Base-by-base conservation (phyloP, 2,797 vertebrate genomes). In the Catamblyrhynchus diadema region DNA sequence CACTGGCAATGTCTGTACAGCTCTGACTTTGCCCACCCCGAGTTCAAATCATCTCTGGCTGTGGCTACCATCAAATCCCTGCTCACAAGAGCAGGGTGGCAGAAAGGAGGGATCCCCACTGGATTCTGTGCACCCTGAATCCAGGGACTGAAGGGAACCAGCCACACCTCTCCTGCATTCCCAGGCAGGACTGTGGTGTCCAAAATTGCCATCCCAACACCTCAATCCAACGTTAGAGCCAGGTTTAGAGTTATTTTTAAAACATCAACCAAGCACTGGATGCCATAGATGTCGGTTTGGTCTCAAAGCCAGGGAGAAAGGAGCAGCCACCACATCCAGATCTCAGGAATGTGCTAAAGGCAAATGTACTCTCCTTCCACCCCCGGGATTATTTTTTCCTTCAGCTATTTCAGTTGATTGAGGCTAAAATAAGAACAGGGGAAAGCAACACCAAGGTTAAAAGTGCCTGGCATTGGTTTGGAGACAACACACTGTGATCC, bases 371-470 rank as follows among this genome's bases (percentile, higher is more conserved):
- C 65, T 74, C 42, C 80, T 73, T 42, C 60, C 72, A 41, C 30
- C 71, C 42, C 72, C 18, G 1, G 60, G 57, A 60, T 61, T 92
- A 79, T 88, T 92, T 92, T 81, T 67, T 64, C 86, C 73, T 67
- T 64, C 3, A 4, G 77, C 65, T 94, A 95, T 93, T 96, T 93
- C 41, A 56, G 91, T 74, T 78, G 91, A 86, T 78, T 70, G 70
- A 67, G 57, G 66, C 91, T 96, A 94, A 93, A 96, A 94, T 93
- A 95, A 95, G 95, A 92, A 71, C 83, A 61, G 65, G 37, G 83
- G 67, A 95, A 95, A 70, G 57, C 39, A 93, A 96, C 37, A 89
- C 89, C 87, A 47, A 90, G 90, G 88, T 61, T 81, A 69, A 48
- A 81, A 86, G 77, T 39, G 62, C 61, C 51, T 5, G 0, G 88